Conservation (phyloP, 1,140 invertebrate genomes). For the Drosophila ohnishii region DNA sequence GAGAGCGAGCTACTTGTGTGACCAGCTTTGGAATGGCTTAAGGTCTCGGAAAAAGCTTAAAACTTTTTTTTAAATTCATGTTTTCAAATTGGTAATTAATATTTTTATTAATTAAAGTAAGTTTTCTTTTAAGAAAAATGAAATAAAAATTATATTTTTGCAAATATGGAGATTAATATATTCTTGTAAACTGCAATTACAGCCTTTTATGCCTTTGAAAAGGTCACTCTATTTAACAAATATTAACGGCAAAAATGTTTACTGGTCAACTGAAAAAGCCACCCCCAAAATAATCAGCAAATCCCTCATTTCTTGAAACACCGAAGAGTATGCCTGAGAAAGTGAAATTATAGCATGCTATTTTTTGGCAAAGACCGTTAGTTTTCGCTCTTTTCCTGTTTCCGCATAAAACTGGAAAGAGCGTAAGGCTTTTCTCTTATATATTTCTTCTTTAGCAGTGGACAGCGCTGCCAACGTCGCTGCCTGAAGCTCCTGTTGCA, state of each 20-base stretch:
- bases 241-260: constrained; percentile 16
- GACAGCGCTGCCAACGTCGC: constrained; percentile 26
- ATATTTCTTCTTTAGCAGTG: constrained; percentile 9
- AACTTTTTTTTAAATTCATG: not conserved
- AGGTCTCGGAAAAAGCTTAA: not conserved
- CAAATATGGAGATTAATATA: not conserved
- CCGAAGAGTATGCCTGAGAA: constrained; percentile 2
- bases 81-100: not conserved
- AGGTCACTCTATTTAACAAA: constrained; percentile 23
- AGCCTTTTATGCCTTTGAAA: not conserved
- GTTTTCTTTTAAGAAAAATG: not conserved
- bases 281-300: constrained; percentile 15
- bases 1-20: constrained; percentile 16
- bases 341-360: constrained; percentile 57
- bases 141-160: no score
- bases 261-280: constrained; percentile 36
- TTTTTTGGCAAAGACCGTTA: constrained; percentile 55
- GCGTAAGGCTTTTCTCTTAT: constrained; percentile 30
- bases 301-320: not conserved
- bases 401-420: constrained; percentile 37
- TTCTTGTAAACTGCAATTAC: not conserved
- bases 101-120: not conserved
- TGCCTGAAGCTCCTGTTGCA: constrained; percentile 67
- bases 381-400: constrained; percentile 24
- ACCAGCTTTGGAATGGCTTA: constrained; percentile 20